These are phyloP conservation scores for Drosophila parvula DNA, from an alignment of 1,140 invertebrate genomes.

Conservation along the genomic window DNA sequence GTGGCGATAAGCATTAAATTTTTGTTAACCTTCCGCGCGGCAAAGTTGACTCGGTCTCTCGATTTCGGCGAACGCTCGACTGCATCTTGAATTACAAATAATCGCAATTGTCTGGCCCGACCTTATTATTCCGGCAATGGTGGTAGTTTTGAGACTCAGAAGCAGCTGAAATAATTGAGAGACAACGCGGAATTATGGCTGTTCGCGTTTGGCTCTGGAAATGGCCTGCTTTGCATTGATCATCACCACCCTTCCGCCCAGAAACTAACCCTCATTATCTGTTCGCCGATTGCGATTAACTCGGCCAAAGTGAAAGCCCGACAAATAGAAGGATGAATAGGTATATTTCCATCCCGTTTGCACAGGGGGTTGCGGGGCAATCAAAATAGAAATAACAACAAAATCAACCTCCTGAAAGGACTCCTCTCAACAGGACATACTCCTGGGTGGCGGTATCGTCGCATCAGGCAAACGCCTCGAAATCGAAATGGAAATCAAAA, in stretches of 20 bases:
- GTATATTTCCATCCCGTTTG: slow-evolving; percentile 1
- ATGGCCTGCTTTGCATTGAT: slow-evolving; percentile 58
- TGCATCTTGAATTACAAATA: slow-evolving; percentile 84
- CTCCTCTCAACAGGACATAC: slow-evolving; percentile 19
- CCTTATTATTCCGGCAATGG: slow-evolving; percentile 24
- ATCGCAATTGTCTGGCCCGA: slow-evolving; percentile 74
- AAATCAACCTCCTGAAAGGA: slow-evolving; percentile 35
- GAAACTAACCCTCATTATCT: slow-evolving; percentile 72
- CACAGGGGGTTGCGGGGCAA: slow-evolving; percentile 21
- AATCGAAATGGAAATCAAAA: slow-evolving; percentile 84
- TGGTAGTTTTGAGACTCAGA: slow-evolving; percentile 32
- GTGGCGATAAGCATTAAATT: slow-evolving; percentile 68
- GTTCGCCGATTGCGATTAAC: slow-evolving; percentile 71
- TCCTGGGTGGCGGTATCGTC: slow-evolving; percentile 80
- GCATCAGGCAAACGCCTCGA: slow-evolving; percentile 82
- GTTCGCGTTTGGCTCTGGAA: slow-evolving; percentile 23
- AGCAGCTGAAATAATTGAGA: slow-evolving; percentile 84
- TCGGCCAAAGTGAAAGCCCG: slow-evolving; percentile 73
- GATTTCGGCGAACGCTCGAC: slow-evolving; percentile 75
- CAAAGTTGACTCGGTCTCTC: slow-evolving; percentile 62
- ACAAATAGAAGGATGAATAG: slow-evolving; percentile 57
- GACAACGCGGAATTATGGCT: slow-evolving; percentile 74
- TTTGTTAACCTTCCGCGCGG: slow-evolving; percentile 76
- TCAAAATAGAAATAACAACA: slow-evolving; percentile 54
- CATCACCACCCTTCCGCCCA: slow-evolving; percentile 39